A percentile compares a stretch with the other conserved stretches of the same genome.
Evolutionary conservation across 2,888 invertebrate species (phyloP).

Genomic region (Acanthosepion esculentum): DNA sequence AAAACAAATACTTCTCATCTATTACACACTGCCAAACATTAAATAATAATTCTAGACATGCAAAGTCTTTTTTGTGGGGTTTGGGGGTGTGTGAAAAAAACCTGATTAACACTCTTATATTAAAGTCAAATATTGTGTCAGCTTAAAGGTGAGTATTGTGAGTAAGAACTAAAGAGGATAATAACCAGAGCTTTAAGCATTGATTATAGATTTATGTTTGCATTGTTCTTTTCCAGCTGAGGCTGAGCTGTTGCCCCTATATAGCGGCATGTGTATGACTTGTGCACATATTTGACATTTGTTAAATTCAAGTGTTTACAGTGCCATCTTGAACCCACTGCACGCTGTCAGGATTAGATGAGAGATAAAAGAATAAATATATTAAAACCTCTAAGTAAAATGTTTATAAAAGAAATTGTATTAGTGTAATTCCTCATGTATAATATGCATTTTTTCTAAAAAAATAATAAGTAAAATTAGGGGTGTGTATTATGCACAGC

Average conservation of each 20-base stretch:
- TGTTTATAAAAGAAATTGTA: neutral
- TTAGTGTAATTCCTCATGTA: too few species aligned
- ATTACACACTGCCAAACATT: neutral
- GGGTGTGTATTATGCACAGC: too few species aligned
- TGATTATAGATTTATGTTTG: neutral
- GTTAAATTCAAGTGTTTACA: neutral
- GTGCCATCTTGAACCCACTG: neutral
- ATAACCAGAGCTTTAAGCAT: constrained; percentile 11
- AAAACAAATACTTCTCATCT: neutral
- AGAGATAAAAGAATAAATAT: neutral
- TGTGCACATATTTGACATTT: neutral
- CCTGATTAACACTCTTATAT: neutral
- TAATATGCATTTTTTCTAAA: too few species aligned
- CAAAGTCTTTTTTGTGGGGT: neutral
- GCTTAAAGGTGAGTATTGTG: neutral
- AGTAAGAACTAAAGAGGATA: neutral
- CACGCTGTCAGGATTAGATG: neutral
- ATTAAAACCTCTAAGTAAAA: neutral
- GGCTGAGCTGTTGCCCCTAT: neutral
- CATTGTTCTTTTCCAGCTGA: neutral
- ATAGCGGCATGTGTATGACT: neutral
- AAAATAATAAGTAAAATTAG: too few species aligned
- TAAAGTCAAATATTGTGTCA: constrained; percentile 4
- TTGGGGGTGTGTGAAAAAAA: too few species aligned
- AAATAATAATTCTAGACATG: neutral